Base-by-base conservation (phyloP, 2,113 vertebrate genomes). In the Egretta garzetta region DNA sequence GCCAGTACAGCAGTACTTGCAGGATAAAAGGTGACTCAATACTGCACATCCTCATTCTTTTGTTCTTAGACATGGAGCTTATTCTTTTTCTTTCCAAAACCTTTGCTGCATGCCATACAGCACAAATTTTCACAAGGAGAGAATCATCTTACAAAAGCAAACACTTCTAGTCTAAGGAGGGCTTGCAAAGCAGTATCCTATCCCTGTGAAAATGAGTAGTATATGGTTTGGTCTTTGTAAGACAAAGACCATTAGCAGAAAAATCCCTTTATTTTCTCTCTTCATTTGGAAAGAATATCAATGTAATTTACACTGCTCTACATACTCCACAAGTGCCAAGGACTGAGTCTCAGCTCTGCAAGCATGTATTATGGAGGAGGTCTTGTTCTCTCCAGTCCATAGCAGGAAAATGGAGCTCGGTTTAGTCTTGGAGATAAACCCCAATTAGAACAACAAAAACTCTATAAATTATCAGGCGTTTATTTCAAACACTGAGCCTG, bases 51-150 rank as follows among this genome's bases (percentile, higher is more conserved):
- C 30, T 97, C 16, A 7, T 5, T 80, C 8, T 75, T 81, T 43
- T 72, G 6, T 67, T 95, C 75, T n/a, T 74, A 72, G 45, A 33
- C 7, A 5, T 32, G 14, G 9, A 12, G 4, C 4, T 66, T 79
- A 37, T 22, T 85, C 26, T 26, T 81, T 56, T 26, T 63, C n/a
- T 23, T 85, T 33, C 12, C 16, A 43, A 90, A 79, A 21, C 9
- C 9, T 71, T 27, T 26, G 21, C 77, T 50, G 12, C 0, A 0
- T 74, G 22, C 3, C 41, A 41, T 26, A 14, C 43, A 81, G 17
- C 33, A 24, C 10, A 10, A 63, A 82, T 10, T 45, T 84, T 47
- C 1, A 7, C 12, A 43, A 24, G 35, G 9, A 33, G 14, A 86
- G 59, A 63, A 86, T 30, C 30, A 22, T 13, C 14, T 88, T 80